Percentiles rank a stretch among this genome's conserved stretches.
Evolutionary conservation across 2,888 invertebrate species (phyloP).

Genomic region (Dicycla oo): DNA sequence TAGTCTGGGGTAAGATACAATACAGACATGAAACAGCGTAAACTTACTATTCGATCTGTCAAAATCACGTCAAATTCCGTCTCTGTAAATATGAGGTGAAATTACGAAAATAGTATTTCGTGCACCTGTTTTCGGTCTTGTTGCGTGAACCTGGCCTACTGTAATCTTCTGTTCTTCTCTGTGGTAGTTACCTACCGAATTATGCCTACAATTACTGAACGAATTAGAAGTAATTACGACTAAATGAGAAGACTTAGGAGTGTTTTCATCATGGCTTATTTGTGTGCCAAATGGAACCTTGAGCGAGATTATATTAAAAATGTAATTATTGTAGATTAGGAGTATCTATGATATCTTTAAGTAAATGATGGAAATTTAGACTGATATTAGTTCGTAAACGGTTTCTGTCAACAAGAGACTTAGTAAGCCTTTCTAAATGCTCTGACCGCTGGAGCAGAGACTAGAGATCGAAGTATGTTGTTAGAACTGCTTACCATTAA

Average conservation of each 20-base stretch:
- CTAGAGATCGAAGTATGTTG: too few species aligned
- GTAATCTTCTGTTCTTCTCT: conserved; percentile 20
- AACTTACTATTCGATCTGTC: too few species aligned
- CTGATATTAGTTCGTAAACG: neutral
- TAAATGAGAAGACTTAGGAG: conserved; percentile 38
- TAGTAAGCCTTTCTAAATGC: neutral
- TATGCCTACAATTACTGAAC: conserved; percentile 44
- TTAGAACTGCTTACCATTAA: neutral
- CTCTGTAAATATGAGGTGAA: too few species aligned
- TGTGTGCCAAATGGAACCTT: conserved; percentile 14
- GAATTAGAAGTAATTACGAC: conserved; percentile 46
- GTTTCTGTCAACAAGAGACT: neutral
- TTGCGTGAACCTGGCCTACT: conserved; percentile 11
- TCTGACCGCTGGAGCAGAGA: neutral
- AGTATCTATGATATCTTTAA: neutral
- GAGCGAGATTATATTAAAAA: conserved; percentile 31
- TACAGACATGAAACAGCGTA: too few species aligned
- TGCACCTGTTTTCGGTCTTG: too few species aligned
- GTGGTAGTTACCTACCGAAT: conserved; percentile 1
- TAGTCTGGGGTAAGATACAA: too few species aligned
- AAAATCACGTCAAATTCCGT: too few species aligned
- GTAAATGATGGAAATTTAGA: conserved; percentile 2
- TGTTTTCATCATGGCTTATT: conserved; percentile 37
- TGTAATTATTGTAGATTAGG: conserved; percentile 8
- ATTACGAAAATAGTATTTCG: too few species aligned